Evolutionary conservation across 2,113 vertebrate species (phyloP), one percentile per base, ranked within the genome.

Genomic region (Rattus norvegicus): DNA sequence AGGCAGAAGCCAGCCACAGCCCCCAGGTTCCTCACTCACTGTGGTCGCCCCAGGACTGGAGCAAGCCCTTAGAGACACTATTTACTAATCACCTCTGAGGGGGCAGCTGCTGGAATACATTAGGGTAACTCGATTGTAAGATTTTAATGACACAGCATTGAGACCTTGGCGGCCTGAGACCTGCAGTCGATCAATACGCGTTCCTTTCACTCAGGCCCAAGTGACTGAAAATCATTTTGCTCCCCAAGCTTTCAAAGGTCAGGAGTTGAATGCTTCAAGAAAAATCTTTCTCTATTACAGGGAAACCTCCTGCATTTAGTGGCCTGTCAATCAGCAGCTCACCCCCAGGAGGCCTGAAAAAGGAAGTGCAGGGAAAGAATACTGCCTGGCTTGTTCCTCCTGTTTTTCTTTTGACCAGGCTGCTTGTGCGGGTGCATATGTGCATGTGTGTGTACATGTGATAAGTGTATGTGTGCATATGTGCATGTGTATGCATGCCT

Each of bases 161-260:
- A 97, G 96, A 94, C 92, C 95, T 91, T 0, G 96, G 63, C 52
- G 63, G 92, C 97, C 76, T 36, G 75, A 63, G 72, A n/a, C 52
- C 88, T 2, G 91, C 87, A 69, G 95, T 49, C 33, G 59, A 98
- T 94, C 97, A 81, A 93, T 93, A 72, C 47, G 24, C 88, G 85
- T 63, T 49, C 96, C 97, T 94, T 95, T 96, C 85, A 96, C 92
- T 97, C 95, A 95, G 97, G 72, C 91, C 43, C 87, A 72, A 97
- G 96, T 85, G 83, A 97, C 9, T 96, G 97, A 97, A 98, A 98
- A 97, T 97, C 95, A 92, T 97, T 97, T 93, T 93, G 8, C 88
- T 97, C 59, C 76, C 65, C 0, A 36, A 89, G 96, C 97, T 90
- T 91, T 93, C 90, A 96, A 96, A 98, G 95, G 97, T 96, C 87